phyloP scores from a whole-genome alignment of 2,888 invertebrate species.

The Zygothrica quintamaculata region DNA sequence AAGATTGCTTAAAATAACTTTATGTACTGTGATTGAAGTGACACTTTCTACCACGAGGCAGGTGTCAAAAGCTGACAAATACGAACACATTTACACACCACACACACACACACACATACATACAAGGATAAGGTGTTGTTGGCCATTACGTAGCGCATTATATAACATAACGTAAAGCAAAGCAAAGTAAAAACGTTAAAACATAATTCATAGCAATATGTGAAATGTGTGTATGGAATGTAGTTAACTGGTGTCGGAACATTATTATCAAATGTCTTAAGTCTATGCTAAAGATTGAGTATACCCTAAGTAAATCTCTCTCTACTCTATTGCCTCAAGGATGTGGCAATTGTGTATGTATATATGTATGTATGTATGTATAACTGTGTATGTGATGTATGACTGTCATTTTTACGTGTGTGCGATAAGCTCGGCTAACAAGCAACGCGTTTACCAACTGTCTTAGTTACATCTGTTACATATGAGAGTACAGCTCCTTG shows the following conservation, averaged over 20 bases:
- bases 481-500: constrained; percentile 5
- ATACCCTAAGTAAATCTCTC: constrained; percentile 39
- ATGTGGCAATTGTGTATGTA: neutral
- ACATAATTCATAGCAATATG: constrained; percentile 46
- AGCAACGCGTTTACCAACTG: constrained; percentile 58
- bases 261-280: constrained; percentile 65
- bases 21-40: constrained; percentile 51
- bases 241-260: too few relatives aligned
- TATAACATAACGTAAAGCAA: constrained; percentile 52
- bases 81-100: constrained; percentile 38
- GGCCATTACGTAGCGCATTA: constrained; percentile 64
- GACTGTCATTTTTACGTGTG: constrained; percentile 70
- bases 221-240: constrained; percentile 6
- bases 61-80: constrained; percentile 67
- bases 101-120: too few relatives aligned
- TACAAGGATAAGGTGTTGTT: neutral
- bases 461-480: constrained; percentile 50
- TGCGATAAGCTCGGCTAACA: constrained; percentile 71
- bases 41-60: constrained; percentile 49
- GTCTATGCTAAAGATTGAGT: constrained; percentile 44
- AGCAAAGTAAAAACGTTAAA: too few relatives aligned
- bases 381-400: constrained; percentile 59
- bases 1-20: constrained; percentile 32
- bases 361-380: constrained; percentile 2
- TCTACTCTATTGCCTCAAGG: neutral